Base-by-base conservation (phyloP, 2,888 invertebrate genomes). In the Cynaeus angustus region DNA sequence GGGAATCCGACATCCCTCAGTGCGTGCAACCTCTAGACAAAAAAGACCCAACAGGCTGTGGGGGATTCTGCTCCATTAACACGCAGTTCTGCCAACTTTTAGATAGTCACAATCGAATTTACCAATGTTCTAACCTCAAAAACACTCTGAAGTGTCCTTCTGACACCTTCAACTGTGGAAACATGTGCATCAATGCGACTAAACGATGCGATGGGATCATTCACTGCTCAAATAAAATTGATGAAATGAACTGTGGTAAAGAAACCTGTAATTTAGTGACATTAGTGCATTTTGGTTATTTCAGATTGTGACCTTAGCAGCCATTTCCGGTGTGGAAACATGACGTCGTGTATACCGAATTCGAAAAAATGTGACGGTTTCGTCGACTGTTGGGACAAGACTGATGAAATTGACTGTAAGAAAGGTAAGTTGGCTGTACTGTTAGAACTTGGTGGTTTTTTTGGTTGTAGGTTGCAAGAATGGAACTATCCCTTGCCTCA, bases 381-480 rank as follows among this genome's bases (percentile, higher is more conserved):
- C 70, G 89, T 92, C 69, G 93, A 94, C 82, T 94, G 93, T 81
- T 93, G 92, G 92, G 93, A 94, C 82, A 91, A 90, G 65, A 88
- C 88, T 38, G 93, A 94, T 80, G 94, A 94, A 87, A 85, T 89
- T 30, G 89, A 91, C 82, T 93, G 93, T 82, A 90, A 90, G 53
- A 84, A 86, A 81, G 88, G 91, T 91, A 85, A 83, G 33, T 33
- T n/a, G 8, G 38, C 10, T 8, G 41, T 1, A 37, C 48, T 21
- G 21, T 21, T 21, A 21, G 3, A 48, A 48, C 3, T 8, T 14
- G 2, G 43, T 43, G 12, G 3, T 10, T 43, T n/a, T n/a, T 43
- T 43, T 10, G 21, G 4, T 33, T 33, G 1, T n/a, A 70, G 76
- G 45, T 4, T 83, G 81, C 58, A 12, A 55, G 12, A 62, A 70